Evolutionary conservation across 2,113 vertebrate species (phyloP).

Genomic region (Hyperopisus bebe): DNA sequence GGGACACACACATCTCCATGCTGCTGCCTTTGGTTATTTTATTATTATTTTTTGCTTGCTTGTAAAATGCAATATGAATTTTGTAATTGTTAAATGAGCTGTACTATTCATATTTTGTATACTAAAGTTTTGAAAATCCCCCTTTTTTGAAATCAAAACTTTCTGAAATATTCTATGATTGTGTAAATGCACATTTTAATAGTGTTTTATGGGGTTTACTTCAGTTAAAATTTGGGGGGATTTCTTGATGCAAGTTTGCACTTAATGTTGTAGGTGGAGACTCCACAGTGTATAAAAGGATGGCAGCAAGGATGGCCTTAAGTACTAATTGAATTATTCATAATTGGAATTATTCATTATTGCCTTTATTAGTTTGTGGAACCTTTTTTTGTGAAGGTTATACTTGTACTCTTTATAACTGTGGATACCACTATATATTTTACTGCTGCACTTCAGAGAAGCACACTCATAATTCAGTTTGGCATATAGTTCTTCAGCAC

Average conservation of each 20-base stretch:
- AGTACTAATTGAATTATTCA: background rate
- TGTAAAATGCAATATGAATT: background rate
- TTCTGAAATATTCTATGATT: background rate
- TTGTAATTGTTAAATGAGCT: background rate
- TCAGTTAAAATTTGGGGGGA: background rate
- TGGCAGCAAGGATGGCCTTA: background rate
- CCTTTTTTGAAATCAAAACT: background rate
- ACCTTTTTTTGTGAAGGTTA: background rate
- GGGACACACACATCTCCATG: background rate
- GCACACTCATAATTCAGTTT: background rate
- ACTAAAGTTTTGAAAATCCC: background rate
- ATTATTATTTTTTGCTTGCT: background rate
- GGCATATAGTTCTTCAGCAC: background rate
- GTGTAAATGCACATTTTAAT: background rate
- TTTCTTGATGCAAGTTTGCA: background rate
- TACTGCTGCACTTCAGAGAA: background rate
- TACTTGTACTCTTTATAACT: background rate
- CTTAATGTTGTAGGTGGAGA: background rate
- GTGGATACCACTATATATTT: background rate
- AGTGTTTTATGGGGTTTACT: background rate
- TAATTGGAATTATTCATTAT: background rate
- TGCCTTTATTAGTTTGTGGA: background rate
- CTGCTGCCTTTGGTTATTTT: background rate
- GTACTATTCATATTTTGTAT: background rate
- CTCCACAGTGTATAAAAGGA: background rate